phyloP scores from a whole-genome alignment of 92 coral and sea anemone genomes.

The Heliopora coerulea region DNA sequence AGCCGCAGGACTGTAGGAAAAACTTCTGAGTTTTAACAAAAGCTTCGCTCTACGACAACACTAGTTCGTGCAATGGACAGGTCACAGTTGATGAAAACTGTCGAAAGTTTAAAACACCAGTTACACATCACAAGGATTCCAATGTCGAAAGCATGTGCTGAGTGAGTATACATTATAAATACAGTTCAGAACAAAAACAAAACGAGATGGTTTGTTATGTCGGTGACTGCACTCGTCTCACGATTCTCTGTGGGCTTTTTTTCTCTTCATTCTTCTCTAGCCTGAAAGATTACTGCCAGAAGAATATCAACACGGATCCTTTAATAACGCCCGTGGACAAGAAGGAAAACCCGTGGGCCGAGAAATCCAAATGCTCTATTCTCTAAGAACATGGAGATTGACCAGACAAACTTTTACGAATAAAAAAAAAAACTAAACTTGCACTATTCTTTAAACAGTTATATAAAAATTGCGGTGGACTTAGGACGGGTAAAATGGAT shows the following conservation, averaged over 20 bases:
- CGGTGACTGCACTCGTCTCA: neutral
- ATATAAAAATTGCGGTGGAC: neutral
- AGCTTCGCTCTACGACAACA: neutral
- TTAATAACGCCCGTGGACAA: slow-evolving; percentile 96
- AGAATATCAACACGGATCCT: slow-evolving; percentile 83
- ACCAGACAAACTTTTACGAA: neutral
- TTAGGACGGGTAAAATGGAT: neutral
- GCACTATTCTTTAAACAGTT: neutral
- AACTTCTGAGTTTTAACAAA: neutral
- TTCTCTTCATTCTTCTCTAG: slow-evolving; percentile 51
- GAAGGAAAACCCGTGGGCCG: slow-evolving; percentile 98
- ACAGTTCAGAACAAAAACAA: neutral
- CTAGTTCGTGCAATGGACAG: slow-evolving; percentile 60
- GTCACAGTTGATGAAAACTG: slow-evolving; percentile 85
- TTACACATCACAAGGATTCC: slow-evolving; percentile 87
- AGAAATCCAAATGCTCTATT: slow-evolving; percentile 86
- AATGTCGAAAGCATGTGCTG: slow-evolving; percentile 93
- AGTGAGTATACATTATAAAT: slow-evolving; percentile 62
- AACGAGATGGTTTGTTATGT: neutral
- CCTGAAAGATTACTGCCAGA: slow-evolving; percentile 84
- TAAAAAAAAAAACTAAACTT: slow-evolving; percentile 13
- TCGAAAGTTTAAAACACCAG: slow-evolving; percentile 92
- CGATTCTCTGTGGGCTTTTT: neutral
- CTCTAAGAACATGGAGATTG: slow-evolving; percentile 48
- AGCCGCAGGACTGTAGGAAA: neutral